A percentile compares a stretch with the other conserved stretches of the same genome.
These are phyloP conservation scores for Schizopygopsis pylzovi DNA, from an alignment of 2,797 vertebrate genomes.

Conservation along the genomic window DNA sequence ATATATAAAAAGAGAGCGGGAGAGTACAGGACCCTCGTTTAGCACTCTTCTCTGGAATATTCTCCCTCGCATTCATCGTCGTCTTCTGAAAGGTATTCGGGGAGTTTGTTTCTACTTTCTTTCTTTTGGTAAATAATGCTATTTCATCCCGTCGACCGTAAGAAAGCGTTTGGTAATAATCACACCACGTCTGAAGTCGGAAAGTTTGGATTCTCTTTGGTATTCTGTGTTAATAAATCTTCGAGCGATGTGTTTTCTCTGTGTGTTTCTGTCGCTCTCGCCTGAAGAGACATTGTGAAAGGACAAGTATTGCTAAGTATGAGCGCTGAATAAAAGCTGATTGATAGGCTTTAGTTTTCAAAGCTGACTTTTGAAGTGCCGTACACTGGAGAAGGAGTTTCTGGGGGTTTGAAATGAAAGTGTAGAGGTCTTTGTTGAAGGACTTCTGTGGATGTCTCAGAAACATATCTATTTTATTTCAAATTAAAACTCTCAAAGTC, in stretches of 20 bases:
- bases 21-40: constrained; percentile 57
- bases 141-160: constrained; percentile 72
- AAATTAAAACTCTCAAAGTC: constrained; percentile 19
- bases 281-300: constrained; percentile 51
- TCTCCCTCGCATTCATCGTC: constrained; percentile 63
- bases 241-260: not conserved
- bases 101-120: constrained; percentile 60
- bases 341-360: constrained; percentile 65
- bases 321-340: constrained; percentile 60
- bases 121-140: constrained; percentile 76
- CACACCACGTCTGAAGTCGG: constrained; percentile 69
- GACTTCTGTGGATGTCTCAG: constrained; percentile 28
- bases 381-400: constrained; percentile 56
- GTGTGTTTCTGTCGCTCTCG: constrained; percentile 21
- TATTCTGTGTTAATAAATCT: constrained; percentile 66
- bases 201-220: constrained; percentile 71
- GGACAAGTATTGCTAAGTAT: constrained; percentile 53
- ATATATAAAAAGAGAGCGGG: constrained; percentile 52
- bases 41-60: constrained; percentile 64
- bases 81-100: constrained; percentile 43
- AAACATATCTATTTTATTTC: not conserved
- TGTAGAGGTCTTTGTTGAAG: constrained; percentile 43
- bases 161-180: constrained; percentile 72
- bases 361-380: constrained; percentile 66
- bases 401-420: constrained; percentile 47